Conservation (phyloP, 2,797 vertebrate species). For the Spondyliosoma cantharus region DNA sequence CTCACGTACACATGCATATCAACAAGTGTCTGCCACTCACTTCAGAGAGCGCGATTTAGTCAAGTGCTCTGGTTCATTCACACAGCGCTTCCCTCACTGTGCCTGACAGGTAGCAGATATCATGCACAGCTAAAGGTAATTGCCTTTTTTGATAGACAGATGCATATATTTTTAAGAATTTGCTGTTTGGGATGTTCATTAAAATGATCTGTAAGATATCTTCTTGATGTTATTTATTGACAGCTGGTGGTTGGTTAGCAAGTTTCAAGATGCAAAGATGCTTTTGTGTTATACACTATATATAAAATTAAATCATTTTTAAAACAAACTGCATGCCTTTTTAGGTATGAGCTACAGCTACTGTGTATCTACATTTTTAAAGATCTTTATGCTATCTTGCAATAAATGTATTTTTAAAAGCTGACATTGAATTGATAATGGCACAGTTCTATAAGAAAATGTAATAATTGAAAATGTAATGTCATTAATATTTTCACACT, state of each 20-base stretch:
- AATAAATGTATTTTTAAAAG: conserved; percentile 1
- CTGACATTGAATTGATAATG: neutral
- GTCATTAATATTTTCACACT: neutral
- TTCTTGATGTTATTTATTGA: conserved; percentile 52
- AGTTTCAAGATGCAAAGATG: conserved; percentile 14
- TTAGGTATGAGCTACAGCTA: neutral
- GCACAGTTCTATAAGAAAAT: neutral
- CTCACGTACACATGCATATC: conserved; percentile 35
- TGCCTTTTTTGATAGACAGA: conserved; percentile 72
- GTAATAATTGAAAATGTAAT: conserved; percentile 3
- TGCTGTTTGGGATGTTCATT: conserved; percentile 74
- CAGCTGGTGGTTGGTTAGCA: neutral
- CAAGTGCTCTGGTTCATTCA: conserved; percentile 38
- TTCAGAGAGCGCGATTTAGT: conserved; percentile 18
- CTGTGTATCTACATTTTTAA: neutral
- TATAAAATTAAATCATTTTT: neutral
- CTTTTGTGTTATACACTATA: neutral
- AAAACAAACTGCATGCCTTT: neutral
- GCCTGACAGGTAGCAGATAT: conserved; percentile 49
- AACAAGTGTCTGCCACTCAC: conserved; percentile 24
- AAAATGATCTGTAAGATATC: conserved; percentile 69
- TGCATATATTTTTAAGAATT: conserved; percentile 76
- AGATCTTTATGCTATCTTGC: neutral
- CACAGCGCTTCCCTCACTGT: conserved; percentile 43
- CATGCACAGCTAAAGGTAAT: conserved; percentile 56